Evolutionary conservation across 2,113 vertebrate species (phyloP).

Genomic region (Helogale parvula): DNA sequence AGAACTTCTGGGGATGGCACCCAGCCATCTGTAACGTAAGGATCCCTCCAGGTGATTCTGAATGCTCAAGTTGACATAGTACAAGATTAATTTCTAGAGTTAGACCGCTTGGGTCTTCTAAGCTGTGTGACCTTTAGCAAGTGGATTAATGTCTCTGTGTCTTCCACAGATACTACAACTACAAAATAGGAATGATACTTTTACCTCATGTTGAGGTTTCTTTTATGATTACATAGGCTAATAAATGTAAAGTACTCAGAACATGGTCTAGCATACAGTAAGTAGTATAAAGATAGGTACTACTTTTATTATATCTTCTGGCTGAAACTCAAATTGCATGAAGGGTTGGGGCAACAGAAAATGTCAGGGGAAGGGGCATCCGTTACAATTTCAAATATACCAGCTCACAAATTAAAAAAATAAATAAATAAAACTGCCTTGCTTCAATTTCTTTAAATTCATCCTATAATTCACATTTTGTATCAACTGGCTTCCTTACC

Average conservation of each 20-base stretch:
- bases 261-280: neutral
- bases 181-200: neutral
- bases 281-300: neutral
- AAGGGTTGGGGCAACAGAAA: neutral
- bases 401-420: neutral
- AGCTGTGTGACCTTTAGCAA: neutral
- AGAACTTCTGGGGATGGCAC: neutral
- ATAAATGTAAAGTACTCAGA: neutral
- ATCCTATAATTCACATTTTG: neutral
- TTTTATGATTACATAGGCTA: neutral
- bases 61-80: neutral
- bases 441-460: neutral
- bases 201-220: neutral
- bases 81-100: neutral
- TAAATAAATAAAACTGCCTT: neutral
- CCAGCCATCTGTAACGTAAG: neutral
- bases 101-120: neutral
- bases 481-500: neutral
- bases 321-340: neutral
- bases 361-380: neutral
- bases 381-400: constrained; percentile 18
- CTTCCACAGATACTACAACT: neutral
- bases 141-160: neutral
- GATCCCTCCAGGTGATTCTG: neutral
- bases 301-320: neutral